Evolutionary conservation across 1,140 invertebrate genomes (phyloP).

Genomic region (Luehdorfia chinensis): DNA sequence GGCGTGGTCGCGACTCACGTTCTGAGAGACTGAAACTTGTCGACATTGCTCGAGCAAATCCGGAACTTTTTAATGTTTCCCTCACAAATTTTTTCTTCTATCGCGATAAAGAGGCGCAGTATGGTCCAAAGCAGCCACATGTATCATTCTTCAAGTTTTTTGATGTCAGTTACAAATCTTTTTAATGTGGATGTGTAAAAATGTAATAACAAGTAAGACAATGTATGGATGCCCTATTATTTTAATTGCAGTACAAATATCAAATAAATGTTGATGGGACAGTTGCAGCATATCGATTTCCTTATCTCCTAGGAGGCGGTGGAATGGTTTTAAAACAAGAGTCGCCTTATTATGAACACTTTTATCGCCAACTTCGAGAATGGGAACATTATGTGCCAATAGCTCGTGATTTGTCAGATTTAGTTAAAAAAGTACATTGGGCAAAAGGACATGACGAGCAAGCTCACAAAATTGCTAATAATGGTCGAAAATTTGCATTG

Average conservation of each 20-base stretch:
- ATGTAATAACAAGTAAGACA: neutral
- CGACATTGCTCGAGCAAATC: conserved; percentile 85
- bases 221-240: neutral
- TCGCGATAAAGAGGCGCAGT: conserved; percentile 88
- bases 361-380: conserved; percentile 88
- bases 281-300: conserved; percentile 96
- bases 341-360: conserved; percentile 96
- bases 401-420: conserved; percentile 87
- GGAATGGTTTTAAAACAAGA: conserved; percentile 94
- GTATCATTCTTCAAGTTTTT: conserved; percentile 97
- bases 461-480: conserved; percentile 83
- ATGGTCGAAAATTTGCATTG: conserved; percentile 85
- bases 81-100: conserved; percentile 99
- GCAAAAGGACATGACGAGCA: conserved; percentile 86
- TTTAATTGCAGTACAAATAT: conserved; percentile 95
- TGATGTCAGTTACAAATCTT: conserved; percentile 88
- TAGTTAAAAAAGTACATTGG: conserved; percentile 89
- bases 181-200: too few relatives aligned
- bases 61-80: conserved; percentile 92
- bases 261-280: conserved; percentile 97
- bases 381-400: conserved; percentile 92
- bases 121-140: conserved; percentile 90
- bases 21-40: conserved; percentile 90
- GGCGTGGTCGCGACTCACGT: conserved; percentile 94
- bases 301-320: conserved; percentile 92